Evolutionary conservation across 2,888 invertebrate genomes (phyloP).

Genomic region (Lasioglossum malachurum): DNA sequence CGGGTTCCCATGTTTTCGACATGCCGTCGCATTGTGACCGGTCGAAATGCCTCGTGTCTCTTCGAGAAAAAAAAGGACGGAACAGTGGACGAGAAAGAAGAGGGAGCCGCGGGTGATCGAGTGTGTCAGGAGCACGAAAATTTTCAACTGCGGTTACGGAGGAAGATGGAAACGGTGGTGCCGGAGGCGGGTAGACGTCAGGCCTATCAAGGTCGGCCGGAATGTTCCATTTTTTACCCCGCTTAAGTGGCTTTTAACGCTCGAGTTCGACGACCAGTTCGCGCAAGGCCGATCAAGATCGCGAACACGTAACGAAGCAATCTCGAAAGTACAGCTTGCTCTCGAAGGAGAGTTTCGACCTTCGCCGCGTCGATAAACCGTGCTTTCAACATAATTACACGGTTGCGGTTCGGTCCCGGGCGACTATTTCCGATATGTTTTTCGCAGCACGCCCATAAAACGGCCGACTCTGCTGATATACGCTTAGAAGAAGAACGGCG

Average conservation of each 20-base stretch:
- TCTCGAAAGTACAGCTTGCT: slow-evolving; percentile 8
- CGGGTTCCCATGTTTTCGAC: slow-evolving; percentile 8
- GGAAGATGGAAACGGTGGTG: background rate
- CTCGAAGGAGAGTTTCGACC: slow-evolving; percentile 8
- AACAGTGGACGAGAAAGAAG: background rate
- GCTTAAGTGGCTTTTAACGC: slow-evolving; percentile 15
- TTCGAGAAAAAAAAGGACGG: background rate
- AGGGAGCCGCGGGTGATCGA: background rate
- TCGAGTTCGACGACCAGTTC: slow-evolving; percentile 12
- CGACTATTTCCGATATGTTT: slow-evolving; percentile 32
- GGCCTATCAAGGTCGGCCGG: slow-evolving; percentile 5
- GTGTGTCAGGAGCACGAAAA: slow-evolving; percentile 2
- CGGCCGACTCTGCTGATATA: background rate
- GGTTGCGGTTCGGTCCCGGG: slow-evolving; percentile 28
- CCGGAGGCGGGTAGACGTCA: background rate
- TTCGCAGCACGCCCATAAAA: background rate
- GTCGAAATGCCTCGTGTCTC: slow-evolving; percentile 7
- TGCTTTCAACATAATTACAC: slow-evolving; percentile 40
- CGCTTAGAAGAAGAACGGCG: background rate
- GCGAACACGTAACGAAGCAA: slow-evolving; percentile 16
- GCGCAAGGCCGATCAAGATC: slow-evolving; percentile 13
- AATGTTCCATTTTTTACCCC: slow-evolving; percentile 14
- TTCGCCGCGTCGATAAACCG: slow-evolving; percentile 32
- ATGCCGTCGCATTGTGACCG: slow-evolving; percentile 9
- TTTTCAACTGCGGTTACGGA: slow-evolving; percentile 5